Evolutionary conservation across 2,888 invertebrate genomes (phyloP).

Genomic region (Drosophila cracens): DNA sequence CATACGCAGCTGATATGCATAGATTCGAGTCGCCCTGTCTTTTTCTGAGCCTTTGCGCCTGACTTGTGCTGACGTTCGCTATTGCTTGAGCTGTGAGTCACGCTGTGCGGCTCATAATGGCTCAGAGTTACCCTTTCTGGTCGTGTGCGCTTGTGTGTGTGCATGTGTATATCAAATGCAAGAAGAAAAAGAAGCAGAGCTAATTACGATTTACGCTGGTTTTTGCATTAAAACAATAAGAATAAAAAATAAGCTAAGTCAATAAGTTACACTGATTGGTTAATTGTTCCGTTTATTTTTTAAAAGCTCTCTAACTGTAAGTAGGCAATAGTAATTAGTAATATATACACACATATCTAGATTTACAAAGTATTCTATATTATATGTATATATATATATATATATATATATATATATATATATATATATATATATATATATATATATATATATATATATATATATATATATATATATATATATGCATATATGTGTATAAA

Average conservation of each 20-base stretch:
- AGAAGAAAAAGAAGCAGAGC: not conserved
- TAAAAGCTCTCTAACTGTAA: slow-evolving; percentile 29
- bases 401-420: slow-evolving; percentile 4
- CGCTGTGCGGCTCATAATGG: not conserved
- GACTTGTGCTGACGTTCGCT: not conserved
- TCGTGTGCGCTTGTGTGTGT: slow-evolving; percentile 7
- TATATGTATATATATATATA: slow-evolving; percentile 6
- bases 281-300: slow-evolving; percentile 54
- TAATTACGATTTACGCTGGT: slow-evolving; percentile 3
- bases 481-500: slow-evolving; percentile 20
- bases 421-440: not conserved
- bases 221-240: slow-evolving; percentile 7
- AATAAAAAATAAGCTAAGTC: slow-evolving; percentile 20
- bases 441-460: not conserved
- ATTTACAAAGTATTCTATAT: slow-evolving; percentile 33
- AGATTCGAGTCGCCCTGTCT: not conserved
- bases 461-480: not conserved
- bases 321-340: slow-evolving; percentile 31
- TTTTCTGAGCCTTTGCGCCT: not conserved
- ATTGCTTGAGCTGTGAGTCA: not conserved
- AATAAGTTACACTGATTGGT: slow-evolving; percentile 46
- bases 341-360: slow-evolving; percentile 18
- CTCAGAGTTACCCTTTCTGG: not conserved
- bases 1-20: not conserved
- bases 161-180: slow-evolving; percentile 25